Base-by-base conservation (phyloP, 2,113 vertebrate species). In the Vombatus ursinus region DNA sequence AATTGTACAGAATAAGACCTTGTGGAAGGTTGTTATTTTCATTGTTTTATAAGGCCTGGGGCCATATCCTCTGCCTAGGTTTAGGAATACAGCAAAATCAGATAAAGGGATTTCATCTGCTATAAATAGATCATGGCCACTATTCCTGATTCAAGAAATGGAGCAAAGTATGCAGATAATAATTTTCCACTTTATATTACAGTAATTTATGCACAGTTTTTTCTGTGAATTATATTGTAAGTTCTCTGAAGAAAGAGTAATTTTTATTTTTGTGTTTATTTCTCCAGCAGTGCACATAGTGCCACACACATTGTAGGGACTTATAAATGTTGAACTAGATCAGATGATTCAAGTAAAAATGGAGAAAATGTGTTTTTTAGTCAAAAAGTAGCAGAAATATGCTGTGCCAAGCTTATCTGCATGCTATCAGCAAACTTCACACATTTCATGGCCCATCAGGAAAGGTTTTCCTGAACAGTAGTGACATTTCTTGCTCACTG, bases 311-410 rank as follows among this genome's bases (percentile, higher is more conserved):
- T 44, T 44, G 2, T 44, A 84, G 16, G 12, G 6, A 84, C 16
- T 84, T 11, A 84, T 37, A 44, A 84, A 84, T 68, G 31, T 14
- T 68, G 61, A 77, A 44, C 68, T 44, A 84, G 22, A 84, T 44
- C 68, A 84, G 44, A 37, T 31, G 47, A 8, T 94, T 93, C 94
- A 28, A 28, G 92, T 96, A 92, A 90, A 95, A 44, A 48, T 7
- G 50, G 44, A 92, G 90, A 22, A 94, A 97, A 68, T 44, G 50
- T 11, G 47, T 91, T 50, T 54, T 89, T 11, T 12, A 3, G 0
- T 93, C 91, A 94, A 94, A 94, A 96, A 31, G 24, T 96, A 93
- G 68, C 6, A 84, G 68, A 92, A 97, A 92, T 0, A 26, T 90
- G 1, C 91, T 68, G 93, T 91, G 23, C 7, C 92, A 26, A n/a